Base-by-base conservation (phyloP, 2,113 vertebrate species). In the Bufo bufo region DNA sequence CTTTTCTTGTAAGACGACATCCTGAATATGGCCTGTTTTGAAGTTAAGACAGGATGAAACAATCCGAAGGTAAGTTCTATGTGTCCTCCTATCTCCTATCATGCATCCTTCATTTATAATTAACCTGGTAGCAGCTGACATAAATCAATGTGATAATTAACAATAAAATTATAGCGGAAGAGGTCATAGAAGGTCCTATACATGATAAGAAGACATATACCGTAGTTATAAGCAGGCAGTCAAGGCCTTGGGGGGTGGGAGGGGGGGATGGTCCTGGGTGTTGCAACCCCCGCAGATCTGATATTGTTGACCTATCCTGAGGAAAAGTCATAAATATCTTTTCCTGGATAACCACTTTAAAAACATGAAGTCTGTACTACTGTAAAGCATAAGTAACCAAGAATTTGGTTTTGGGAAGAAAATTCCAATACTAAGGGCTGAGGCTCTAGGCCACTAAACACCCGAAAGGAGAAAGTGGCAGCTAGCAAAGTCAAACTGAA, bases 1-100 rank as follows among this genome's bases (percentile, higher is more conserved):
- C 90, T 94, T 95, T 91, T 99, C 97, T 91, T 99, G 96, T 81
- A 99, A 92, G 91, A 99, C 97, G 74, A 98, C 97, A 89, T 99
- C 98, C 91, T 99, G 98, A 94, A 99, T 99, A 93, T 98, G 98
- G 90, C 96, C 98, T 99, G 91, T 87, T 92, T 23, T 12, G 19
- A 14, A 84, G 23, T 69, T 6, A 61, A 86, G 17, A 75, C 49
- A 86, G 59, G 11, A 77, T 19, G 43, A 45, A 82, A 17, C 79
- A 81, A 63, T 66, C 9, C n/a, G 5, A 52, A 82, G 8, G 59
- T 20, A 69, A 52, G 1, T 17, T 10, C 45, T 66, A 79, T 20
- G 10, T 50, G 2, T 47, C 33, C 13, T 81, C 33, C 23, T 65
- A 9, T 59, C 23, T 65, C 8, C 45, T 13, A 65, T 82, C 16